These are phyloP conservation scores for Eufriesea mexicana DNA, from an alignment of 1,140 invertebrate genomes.

Conservation along the genomic window DNA sequence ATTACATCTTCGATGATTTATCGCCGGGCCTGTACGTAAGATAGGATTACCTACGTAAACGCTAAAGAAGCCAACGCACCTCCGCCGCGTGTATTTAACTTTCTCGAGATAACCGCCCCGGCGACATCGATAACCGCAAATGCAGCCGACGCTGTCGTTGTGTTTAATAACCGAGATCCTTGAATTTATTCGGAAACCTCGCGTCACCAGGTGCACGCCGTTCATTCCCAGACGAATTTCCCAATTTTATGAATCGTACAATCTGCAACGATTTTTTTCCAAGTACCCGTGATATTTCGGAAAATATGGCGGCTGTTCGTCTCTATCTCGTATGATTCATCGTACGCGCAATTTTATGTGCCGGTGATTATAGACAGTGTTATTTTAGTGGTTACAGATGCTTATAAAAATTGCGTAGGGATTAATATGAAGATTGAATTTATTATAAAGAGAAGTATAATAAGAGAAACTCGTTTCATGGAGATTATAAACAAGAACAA, in stretches of 20 bases:
- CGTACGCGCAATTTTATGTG: no score
- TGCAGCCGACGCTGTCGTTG: conserved; percentile 24
- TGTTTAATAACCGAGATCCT: conserved; percentile 9
- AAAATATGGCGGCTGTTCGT: background rate
- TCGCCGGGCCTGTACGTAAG: conserved; percentile 46
- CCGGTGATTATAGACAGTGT: no score
- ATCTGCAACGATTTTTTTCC: background rate
- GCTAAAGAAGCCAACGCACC: conserved; percentile 46
- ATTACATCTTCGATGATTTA: conserved; percentile 58
- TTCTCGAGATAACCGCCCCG: conserved; percentile 39
- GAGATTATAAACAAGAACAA: no score
- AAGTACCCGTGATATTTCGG: no score
- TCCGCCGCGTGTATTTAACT: conserved; percentile 45
- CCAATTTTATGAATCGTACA: background rate
- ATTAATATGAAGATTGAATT: no score
- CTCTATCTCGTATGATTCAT: no score
- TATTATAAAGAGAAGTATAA: no score
- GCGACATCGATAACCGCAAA: conserved; percentile 48
- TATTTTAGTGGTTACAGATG: no score
- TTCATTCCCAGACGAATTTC: background rate
- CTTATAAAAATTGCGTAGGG: no score
- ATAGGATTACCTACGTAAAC: conserved; percentile 58
- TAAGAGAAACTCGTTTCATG: no score
- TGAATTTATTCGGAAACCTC: background rate
- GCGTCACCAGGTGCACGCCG: background rate